Percentiles rank a stretch among this genome's conserved stretches.
phyloP scores from a whole-genome alignment of 2,888 invertebrate species.

The Stenurella melanura region DNA sequence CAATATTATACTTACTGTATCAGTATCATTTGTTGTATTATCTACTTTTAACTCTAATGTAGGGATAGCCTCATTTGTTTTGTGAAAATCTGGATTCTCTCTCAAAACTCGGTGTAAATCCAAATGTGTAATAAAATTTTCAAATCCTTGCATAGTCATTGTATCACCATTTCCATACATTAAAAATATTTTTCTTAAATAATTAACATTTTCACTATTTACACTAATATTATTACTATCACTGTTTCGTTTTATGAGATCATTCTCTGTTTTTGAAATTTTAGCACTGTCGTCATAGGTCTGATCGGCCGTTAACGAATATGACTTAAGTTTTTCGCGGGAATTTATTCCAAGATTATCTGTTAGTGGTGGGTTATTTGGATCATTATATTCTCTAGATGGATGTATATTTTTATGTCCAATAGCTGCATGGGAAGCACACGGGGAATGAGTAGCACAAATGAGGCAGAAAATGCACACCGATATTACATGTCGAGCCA shows the following conservation, averaged over 20 bases:
- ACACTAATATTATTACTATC: slow-evolving; percentile 57
- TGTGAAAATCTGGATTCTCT: slow-evolving; percentile 28
- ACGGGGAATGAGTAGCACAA: slow-evolving; percentile 85
- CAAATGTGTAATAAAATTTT: slow-evolving; percentile 77
- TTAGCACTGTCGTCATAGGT: slow-evolving; percentile 46
- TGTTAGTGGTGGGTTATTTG: slow-evolving; percentile 50
- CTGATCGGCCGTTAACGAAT: slow-evolving; percentile 49
- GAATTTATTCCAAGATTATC: slow-evolving; percentile 48
- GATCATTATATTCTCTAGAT: slow-evolving; percentile 58
- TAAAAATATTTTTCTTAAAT: slow-evolving; percentile 81
- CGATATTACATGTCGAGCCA: slow-evolving; percentile 82
- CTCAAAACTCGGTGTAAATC: slow-evolving; percentile 10
- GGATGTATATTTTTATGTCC: slow-evolving; percentile 58
- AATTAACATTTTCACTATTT: slow-evolving; percentile 71
- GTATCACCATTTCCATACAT: slow-evolving; percentile 80
- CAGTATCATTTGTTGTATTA: slow-evolving; percentile 28
- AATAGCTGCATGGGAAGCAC: slow-evolving; percentile 80
- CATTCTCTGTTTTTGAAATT: slow-evolving; percentile 18
- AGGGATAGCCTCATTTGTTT: slow-evolving; percentile 32
- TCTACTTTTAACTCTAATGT: slow-evolving; percentile 24
- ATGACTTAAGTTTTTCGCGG: slow-evolving; percentile 60
- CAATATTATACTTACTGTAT: slow-evolving; percentile 22
- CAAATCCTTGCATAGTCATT: slow-evolving; percentile 83
- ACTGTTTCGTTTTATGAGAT: slow-evolving; percentile 52
- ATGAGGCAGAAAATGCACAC: slow-evolving; percentile 90